Evolutionary conservation across 2,113 vertebrate species (phyloP), one percentile per base, ranked within the genome.

Genomic region (Nerophis lumbriciformis): DNA sequence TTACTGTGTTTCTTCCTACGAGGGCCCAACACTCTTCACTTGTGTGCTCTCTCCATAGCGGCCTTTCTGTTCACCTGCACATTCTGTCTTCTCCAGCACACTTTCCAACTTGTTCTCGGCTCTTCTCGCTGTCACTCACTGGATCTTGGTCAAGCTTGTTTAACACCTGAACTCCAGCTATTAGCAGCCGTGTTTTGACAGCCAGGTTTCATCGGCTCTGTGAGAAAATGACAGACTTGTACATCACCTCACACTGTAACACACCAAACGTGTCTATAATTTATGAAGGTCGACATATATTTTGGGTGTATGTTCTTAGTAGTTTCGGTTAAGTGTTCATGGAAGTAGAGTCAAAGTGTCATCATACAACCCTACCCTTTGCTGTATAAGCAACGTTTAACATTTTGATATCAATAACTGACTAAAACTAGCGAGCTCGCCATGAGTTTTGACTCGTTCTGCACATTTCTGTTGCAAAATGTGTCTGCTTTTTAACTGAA

Each of bases 81-180:
- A n/a, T 19, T 28, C 16, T 37, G 50, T 56, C 37, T 49, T 53
- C 5, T 6, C 2, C 66, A 51, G 11, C 48, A 47, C 14, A 8
- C 8, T 38, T 54, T 15, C 15, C 16, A 8, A 8, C 12, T 14
- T 47, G 4, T 53, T 47, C 4, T 53, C 0, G 4, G 2, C 51
- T 49, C 6, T 44, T 48, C 16, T 39, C 5, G 14, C 48, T 57
- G 52, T 28, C 57, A 12, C 47, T 11, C 12, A 52, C 35, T 52
- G 4, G 45, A 59, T 57, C 45, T 53, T 52, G 44, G 63, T 75
- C 69, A 51, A 28, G 9, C 15, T 59, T 39, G 53, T 61, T 68
- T 62, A 74, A 67, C 52, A 53, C 48, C 65, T 62, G 68, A 69
- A 71, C 67, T 68, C 35, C 47, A 47, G 64, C 62, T 56, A 38